These are phyloP conservation scores for Phoenicopterus ruber DNA, from an alignment of 2,113 vertebrate species.

Conservation along the genomic window DNA sequence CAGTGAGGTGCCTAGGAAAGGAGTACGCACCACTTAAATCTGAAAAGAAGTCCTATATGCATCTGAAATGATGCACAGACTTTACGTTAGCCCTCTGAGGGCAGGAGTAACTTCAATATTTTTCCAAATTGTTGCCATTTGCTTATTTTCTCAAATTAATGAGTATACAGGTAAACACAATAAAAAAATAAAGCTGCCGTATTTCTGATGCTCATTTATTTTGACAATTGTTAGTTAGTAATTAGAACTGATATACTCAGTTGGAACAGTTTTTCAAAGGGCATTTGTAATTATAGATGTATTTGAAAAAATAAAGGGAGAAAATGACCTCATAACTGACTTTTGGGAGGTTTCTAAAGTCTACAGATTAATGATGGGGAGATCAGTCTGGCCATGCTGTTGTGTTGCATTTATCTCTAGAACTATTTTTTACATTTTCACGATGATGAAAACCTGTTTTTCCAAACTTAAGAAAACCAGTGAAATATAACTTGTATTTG, in stretches of 20 bases:
- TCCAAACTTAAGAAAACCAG: background rate
- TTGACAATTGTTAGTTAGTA: background rate
- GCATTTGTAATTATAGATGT: background rate
- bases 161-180: background rate
- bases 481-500: background rate
- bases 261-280: background rate
- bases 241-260: background rate
- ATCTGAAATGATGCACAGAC: background rate
- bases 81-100: background rate
- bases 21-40: background rate
- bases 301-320: background rate
- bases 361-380: background rate
- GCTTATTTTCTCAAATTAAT: background rate
- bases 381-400: background rate
- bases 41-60: background rate
- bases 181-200: background rate
- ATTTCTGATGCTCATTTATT: background rate
- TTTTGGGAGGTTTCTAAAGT: background rate
- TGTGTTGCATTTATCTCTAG: background rate
- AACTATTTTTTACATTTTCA: background rate
- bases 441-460: background rate
- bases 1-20: background rate
- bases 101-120: background rate
- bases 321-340: background rate
- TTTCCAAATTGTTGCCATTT: background rate